Base-by-base conservation (phyloP, 2,888 invertebrate genomes). In the Leptopterna dolabrata region DNA sequence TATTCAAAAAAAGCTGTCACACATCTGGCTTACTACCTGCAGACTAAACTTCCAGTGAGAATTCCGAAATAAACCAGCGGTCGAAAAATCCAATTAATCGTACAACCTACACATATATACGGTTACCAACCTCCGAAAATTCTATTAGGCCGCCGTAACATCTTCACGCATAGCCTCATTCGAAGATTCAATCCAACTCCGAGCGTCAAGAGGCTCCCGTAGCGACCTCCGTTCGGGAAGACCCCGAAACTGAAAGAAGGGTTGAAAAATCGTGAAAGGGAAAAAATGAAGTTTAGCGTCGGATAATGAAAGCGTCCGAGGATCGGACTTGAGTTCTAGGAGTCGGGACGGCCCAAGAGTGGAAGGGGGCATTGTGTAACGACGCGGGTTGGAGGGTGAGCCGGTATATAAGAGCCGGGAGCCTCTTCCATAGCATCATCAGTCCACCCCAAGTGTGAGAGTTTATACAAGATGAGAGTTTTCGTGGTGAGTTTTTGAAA, bases 401-500 rank as follows among this genome's bases (percentile, higher is more conserved):
- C 27, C 45, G 73, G 41, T 45, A 45, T 78, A 78, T 78, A 78
- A 45, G 14, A 24, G 24, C 19, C 43, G 45, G n/a, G 43, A 45
- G 78, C 78, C 78, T 78, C 78, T 78, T 45, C 78, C 19, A 19
- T 43, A 78, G 27, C 78, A 78, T 78, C 78, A 78, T 78, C 78
- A 45, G 78, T 78, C 27, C 78, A n/a, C 24, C 78, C 63, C 45
- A n/a, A 43, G 78, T 45, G 78, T 45, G 78, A 45, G 9, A 24
- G 78, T 78, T 78, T 24, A 45, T 13, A 24, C 83, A 83, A 36
- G 43, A 83, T 83, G 83, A 83, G 47, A 83, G 83, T 83, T 47
- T 83, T 83, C 83, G 83, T 83, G 83, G 83, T 83, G 83, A 83
- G 83, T 83, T 78, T 45, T 78, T 16, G 14, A 51, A 14, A 16